phyloP scores from a whole-genome alignment of 2,113 vertebrate species.

The Cheirogaleus medius region DNA sequence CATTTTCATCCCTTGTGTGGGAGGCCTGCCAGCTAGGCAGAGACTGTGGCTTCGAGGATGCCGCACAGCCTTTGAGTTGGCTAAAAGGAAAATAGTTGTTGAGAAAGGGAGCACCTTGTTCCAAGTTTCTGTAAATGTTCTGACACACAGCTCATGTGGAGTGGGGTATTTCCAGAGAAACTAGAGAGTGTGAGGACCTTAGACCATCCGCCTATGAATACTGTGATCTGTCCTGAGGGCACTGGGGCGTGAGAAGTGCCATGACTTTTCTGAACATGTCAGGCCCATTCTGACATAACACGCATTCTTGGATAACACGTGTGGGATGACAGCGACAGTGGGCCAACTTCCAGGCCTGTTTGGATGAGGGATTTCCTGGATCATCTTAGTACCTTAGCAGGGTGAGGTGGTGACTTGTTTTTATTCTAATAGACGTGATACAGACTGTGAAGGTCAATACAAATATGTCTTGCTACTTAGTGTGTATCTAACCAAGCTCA shows the following conservation, averaged over 20 bases:
- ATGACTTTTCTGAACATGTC: background rate
- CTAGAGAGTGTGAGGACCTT: no score
- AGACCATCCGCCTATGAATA: background rate
- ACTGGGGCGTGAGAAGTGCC: background rate
- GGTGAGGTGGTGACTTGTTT: background rate
- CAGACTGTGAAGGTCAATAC: background rate
- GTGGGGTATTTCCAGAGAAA: background rate
- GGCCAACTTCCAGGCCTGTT: background rate
- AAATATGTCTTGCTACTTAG: background rate
- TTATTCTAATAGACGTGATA: background rate
- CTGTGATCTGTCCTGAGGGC: background rate
- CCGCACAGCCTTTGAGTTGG: background rate
- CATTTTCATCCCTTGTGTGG: background rate
- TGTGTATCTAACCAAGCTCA: background rate
- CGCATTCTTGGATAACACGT: background rate
- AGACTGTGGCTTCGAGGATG: background rate
- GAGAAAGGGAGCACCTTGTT: background rate
- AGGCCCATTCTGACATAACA: background rate
- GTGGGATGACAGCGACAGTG: background rate
- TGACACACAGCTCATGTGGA: accelerated
- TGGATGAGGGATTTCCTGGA: background rate
- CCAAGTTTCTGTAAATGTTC: background rate
- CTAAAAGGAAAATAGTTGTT: background rate
- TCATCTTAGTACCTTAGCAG: background rate
- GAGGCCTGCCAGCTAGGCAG: background rate